Evolutionary conservation across 2,797 vertebrate species (phyloP), one percentile per base, ranked within the genome.

Genomic region (Paratrypauchen microcephalus): DNA sequence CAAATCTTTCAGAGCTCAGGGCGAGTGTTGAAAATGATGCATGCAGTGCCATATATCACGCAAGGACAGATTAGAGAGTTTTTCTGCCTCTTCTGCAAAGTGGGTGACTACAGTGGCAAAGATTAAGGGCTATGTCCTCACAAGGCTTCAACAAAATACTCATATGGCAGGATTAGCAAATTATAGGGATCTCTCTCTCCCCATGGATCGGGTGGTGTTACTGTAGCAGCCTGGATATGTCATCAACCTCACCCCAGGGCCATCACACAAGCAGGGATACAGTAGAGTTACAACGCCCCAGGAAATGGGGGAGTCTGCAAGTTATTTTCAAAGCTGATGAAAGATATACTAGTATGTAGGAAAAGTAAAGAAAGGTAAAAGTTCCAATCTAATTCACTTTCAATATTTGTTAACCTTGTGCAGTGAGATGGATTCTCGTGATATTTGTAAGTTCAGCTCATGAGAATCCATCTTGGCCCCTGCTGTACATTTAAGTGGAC

Each of bases 41-140:
- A 78, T 65, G 69, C 56, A 41, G 48, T 2, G 19, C 66, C 61
- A 62, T 83, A 66, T 26, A 68, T 79, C 75, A 73, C n/a, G n/a
- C 63, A 68, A 70, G 68, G 79, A 79, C 81, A 84, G 59, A 77
- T 24, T 66, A 65, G 66, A 41, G 63, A 66, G 56, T 70, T 73
- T 73, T 75, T 79, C 57, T 70, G 66, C 72, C 59, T 62, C 71
- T 83, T 78, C n/a, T 26, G 68, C 28, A 64, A 23, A 81, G 62
- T 84, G 71, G 75, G 73, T 68, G 61, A 47, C 54, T 64, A 50
- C 30, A 1, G 69, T 52, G 70, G 83, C 78, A 71, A 69, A 78
- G 71, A 78, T 73, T 73, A 72, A 81, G 73, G 72, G 65, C 70
- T 64, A 57, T 23, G 62, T 74, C 70, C 65, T 73, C 66, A 18